A percentile compares a stretch with the other conserved stretches of the same genome.
Conservation (phyloP, 2,888 invertebrate species). For the Amblyjoppa proteus region DNA sequence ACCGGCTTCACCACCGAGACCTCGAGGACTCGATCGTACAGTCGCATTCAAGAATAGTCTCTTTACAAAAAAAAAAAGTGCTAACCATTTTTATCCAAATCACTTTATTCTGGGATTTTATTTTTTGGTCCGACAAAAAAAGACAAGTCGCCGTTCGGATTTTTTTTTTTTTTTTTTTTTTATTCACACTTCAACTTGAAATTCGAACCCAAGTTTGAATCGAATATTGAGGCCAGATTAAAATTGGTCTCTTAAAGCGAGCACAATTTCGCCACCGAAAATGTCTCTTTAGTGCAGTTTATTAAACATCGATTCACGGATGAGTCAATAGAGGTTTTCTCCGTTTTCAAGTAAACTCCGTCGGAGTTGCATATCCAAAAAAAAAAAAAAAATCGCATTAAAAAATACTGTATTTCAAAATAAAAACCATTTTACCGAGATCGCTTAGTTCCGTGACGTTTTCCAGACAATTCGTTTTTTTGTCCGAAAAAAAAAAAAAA, state of each 20-base stretch:
- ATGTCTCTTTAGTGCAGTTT: too few relatives aligned
- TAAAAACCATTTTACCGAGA: too few relatives aligned
- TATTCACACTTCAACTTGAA: not conserved
- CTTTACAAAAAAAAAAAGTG: not conserved
- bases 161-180: too few relatives aligned
- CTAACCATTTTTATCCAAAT: not conserved
- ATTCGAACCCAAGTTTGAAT: not conserved
- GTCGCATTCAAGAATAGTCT: constrained; percentile 7
- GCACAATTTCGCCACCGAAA: not conserved
- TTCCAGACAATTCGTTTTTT: too few relatives aligned
- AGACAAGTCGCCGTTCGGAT: not conserved
- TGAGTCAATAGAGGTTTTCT: too few relatives aligned
- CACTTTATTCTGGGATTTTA: not conserved
- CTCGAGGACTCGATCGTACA: constrained; percentile 21
- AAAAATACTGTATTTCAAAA: not conserved
- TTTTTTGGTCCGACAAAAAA: not conserved
- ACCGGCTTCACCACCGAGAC: constrained; percentile 31
- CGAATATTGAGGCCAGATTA: not conserved
- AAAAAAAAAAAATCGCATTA: not conserved
- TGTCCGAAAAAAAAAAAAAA: too few relatives aligned
- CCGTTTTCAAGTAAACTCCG: too few relatives aligned
- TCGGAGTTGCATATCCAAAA: too few relatives aligned
- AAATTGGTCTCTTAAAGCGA: not conserved
- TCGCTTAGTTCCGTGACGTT: too few relatives aligned
- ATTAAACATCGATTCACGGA: too few relatives aligned